Conservation (phyloP, 2,113 vertebrate genomes). For the Capra hircus region DNA sequence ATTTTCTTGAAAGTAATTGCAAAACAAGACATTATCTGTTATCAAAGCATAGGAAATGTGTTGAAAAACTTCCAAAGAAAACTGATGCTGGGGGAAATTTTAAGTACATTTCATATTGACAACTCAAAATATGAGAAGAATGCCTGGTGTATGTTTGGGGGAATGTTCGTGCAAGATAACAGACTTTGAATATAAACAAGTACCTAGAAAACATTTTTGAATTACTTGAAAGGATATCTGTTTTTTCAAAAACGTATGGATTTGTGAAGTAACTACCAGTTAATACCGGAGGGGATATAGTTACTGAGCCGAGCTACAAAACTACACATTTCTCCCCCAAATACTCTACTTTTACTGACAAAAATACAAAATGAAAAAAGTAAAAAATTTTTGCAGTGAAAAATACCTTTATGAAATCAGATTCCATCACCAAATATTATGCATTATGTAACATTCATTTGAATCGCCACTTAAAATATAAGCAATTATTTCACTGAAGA, state of each 20-base stretch:
- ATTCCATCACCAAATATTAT: background rate
- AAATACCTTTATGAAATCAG: background rate
- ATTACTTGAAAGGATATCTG: constrained; percentile 49
- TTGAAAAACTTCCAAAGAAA: constrained; percentile 58
- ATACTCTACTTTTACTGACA: background rate
- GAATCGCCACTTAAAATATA: background rate
- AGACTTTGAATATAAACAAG: constrained; percentile 65
- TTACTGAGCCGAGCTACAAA: background rate
- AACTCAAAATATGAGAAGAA: constrained; percentile 50
- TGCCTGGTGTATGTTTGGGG: background rate
- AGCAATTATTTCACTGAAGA: background rate
- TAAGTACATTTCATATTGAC: constrained; percentile 54
- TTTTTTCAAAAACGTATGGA: constrained; percentile 54
- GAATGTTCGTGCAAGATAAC: constrained; percentile 63
- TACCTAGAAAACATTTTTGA: constrained; percentile 55
- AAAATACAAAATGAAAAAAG: constrained; percentile 34
- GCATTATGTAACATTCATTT: background rate
- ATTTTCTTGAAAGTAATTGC: constrained; percentile 68
- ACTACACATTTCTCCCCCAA: background rate
- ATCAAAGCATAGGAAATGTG: constrained; percentile 56
- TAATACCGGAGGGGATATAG: background rate
- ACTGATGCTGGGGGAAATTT: constrained; percentile 30
- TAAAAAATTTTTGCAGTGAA: background rate
- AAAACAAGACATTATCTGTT: constrained; percentile 60
- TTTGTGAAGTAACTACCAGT: constrained; percentile 7